phyloP scores from a whole-genome alignment of 2,888 invertebrate genomes.

The Pomacea canaliculata region DNA sequence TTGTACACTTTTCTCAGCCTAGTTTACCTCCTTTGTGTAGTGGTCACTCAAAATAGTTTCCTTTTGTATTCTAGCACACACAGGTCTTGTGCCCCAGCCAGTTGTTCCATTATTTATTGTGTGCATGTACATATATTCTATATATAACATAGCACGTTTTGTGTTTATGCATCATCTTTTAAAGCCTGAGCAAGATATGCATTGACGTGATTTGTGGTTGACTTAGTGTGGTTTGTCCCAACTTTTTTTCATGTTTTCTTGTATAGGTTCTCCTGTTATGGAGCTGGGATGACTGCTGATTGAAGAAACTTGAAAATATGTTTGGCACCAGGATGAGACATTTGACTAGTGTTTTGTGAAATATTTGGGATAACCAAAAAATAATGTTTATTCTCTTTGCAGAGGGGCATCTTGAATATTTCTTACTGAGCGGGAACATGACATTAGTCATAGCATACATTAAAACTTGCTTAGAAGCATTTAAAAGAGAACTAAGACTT shows the following conservation, averaged over 20 bases:
- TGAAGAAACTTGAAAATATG: too few relatives aligned
- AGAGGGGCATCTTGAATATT: too few relatives aligned
- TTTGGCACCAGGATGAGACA: too few relatives aligned
- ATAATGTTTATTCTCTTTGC: too few relatives aligned
- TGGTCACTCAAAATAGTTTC: not conserved
- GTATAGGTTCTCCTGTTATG: not conserved
- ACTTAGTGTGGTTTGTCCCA: not conserved
- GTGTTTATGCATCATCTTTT: slow-evolving; percentile 9
- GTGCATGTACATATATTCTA: slow-evolving; percentile 7
- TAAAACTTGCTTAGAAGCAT: too few relatives aligned
- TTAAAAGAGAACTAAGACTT: too few relatives aligned
- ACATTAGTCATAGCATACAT: too few relatives aligned
- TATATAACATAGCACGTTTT: slow-evolving; percentile 7
- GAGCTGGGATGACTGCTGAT: not conserved
- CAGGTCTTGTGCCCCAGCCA: slow-evolving; percentile 4
- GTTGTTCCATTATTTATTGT: slow-evolving; percentile 15
- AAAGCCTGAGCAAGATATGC: not conserved
- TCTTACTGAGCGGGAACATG: too few relatives aligned
- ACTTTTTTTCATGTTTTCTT: slow-evolving; percentile 1
- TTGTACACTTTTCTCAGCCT: not conserved
- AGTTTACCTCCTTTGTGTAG: not conserved
- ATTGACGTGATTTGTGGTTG: slow-evolving; percentile 2
- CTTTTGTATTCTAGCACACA: slow-evolving; percentile 7
- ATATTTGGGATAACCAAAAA: too few relatives aligned
- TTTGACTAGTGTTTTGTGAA: too few relatives aligned